Conservation (phyloP, 2,888 invertebrate genomes). For the Anthophora plumipes region DNA sequence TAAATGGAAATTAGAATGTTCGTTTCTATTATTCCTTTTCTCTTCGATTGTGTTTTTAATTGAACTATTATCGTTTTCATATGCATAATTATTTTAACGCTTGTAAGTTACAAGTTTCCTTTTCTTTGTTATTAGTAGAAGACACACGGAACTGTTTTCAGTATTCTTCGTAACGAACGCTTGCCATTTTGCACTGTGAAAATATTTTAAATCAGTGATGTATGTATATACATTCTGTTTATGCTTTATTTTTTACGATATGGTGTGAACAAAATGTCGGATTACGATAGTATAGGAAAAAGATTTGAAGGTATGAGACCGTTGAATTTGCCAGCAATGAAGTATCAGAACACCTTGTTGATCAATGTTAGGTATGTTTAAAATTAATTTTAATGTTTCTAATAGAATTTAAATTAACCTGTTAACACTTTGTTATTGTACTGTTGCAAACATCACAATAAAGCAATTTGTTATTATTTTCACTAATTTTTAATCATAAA, state of each 20-base stretch:
- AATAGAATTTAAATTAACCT: background rate
- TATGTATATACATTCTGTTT: background rate
- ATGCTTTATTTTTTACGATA: background rate
- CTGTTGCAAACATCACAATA: no score
- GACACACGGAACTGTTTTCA: background rate
- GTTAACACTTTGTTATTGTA: no score
- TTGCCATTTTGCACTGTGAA: background rate
- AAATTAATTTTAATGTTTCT: background rate
- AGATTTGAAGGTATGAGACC: conserved; percentile 8
- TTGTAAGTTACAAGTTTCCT: no score
- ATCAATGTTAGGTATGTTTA: conserved; percentile 48
- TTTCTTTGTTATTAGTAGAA: no score
- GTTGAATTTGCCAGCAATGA: conserved; percentile 11
- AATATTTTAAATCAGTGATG: background rate
- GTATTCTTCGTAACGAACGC: background rate
- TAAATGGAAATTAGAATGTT: no score
- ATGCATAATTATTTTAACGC: background rate
- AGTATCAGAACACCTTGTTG: conserved; percentile 2
- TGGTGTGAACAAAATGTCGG: conserved; percentile 24
- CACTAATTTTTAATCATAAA: no score
- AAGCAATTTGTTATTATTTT: no score
- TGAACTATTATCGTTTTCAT: background rate
- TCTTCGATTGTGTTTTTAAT: background rate
- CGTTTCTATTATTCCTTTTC: background rate
- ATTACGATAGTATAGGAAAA: background rate